Evolutionary conservation across 2,113 vertebrate genomes (phyloP), one percentile per base, ranked within the genome.

Genomic region (Hippocampus comes): DNA sequence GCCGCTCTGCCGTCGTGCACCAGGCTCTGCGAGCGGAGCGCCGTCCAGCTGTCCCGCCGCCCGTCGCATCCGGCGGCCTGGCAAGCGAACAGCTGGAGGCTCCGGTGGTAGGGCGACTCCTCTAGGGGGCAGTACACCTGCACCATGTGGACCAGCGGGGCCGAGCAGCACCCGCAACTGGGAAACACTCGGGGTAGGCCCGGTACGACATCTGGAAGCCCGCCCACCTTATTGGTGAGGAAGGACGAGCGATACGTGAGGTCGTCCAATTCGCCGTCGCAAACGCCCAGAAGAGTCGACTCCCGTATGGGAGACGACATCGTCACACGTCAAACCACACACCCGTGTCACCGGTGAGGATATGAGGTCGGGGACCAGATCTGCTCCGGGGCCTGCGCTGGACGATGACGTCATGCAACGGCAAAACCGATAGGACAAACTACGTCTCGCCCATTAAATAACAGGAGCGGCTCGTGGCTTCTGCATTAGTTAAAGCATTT

Each of bases 141-240:
- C 0, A 83, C 80, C 75, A 88, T 84, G 1, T 72, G 89, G 0
- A 59, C 72, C 0, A 78, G 34, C 38, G 80, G 67, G 4, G 66
- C 67, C 6, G 78, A 71, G 75, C 89, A 89, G 59, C 55, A 27
- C 0, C 14, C 20, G 5, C 89, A 90, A 18, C 75, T 63, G 21
- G 83, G 83, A 2, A 2, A 2, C 51, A 0, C 30, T 0, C 12
- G 41, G 1, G 43, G 20, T 9, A 74, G 0, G 3, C 0, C 25
- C 0, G 87, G 78, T 0, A 23, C 1, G 71, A 77, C 78, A 77
- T 91, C 83, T 72, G 90, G 86, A 2, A 0, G 25, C 0, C 88
- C 92, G 2, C 92, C 92, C 1, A 90, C 71, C 46, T 93, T 93
- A 74, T 89, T 93, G 10, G 84, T 92, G n/a, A 81, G 60, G 48